phyloP scores from a whole-genome alignment of 2,113 vertebrate genomes.

The Tringa solitaria region DNA sequence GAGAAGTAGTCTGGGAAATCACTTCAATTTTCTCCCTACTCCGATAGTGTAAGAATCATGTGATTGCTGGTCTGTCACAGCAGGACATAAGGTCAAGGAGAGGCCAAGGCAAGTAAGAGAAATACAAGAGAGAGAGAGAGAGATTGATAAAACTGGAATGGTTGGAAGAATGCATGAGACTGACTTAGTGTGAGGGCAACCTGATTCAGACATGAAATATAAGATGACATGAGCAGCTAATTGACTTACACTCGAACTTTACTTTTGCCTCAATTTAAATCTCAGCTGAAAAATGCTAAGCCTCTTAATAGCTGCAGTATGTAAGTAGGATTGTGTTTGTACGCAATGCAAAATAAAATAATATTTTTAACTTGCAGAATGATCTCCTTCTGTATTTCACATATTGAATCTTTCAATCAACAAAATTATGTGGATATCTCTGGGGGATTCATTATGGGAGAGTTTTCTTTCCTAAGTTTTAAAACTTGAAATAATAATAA shows the following conservation, averaged over 20 bases:
- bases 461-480: neutral
- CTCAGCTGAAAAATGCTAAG: neutral
- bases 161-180: neutral
- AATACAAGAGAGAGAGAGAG: neutral
- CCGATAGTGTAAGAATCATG: neutral
- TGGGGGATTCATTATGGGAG: neutral
- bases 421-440: neutral
- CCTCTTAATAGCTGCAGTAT: neutral
- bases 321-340: neutral
- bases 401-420: neutral
- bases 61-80: neutral
- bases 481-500: neutral
- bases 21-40: neutral
- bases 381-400: neutral
- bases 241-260: neutral
- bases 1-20: neutral
- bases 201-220: neutral
- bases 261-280: neutral
- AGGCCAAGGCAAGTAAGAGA: neutral
- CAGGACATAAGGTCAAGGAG: neutral
- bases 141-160: neutral
- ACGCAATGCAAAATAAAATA: neutral
- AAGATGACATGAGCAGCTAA: neutral
- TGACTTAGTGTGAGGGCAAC: neutral
- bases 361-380: neutral